Conservation (phyloP, 2,888 invertebrate genomes). For the Ernsta delagoae region DNA sequence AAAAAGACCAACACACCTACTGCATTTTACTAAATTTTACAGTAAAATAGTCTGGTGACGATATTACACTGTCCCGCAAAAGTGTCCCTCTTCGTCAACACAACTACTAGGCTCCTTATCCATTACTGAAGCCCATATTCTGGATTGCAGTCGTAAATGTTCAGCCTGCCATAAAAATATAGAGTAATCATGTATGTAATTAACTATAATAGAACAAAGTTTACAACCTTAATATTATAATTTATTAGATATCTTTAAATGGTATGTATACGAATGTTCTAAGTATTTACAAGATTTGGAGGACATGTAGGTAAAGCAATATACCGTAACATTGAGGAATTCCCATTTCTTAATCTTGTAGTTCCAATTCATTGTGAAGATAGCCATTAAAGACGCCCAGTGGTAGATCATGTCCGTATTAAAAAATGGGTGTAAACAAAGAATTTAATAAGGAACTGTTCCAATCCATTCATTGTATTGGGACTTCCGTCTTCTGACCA, state of each 20-base stretch:
- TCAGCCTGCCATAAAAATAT: constrained; percentile 50
- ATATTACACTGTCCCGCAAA: constrained; percentile 57
- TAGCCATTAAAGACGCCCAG: constrained; percentile 58
- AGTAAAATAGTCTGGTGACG: constrained; percentile 43
- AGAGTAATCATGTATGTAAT: neutral
- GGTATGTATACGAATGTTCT: neutral
- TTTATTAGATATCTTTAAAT: neutral
- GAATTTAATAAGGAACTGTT: constrained; percentile 54
- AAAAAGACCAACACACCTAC: too few relatives aligned
- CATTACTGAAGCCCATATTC: constrained; percentile 48
- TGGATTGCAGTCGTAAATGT: constrained; percentile 50
- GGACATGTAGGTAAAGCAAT: neutral
- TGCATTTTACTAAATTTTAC: too few relatives aligned
- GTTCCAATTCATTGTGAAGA: constrained; percentile 53
- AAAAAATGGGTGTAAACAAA: constrained; percentile 52
- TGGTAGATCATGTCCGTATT: constrained; percentile 54
- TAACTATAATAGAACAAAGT: neutral
- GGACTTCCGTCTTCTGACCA: constrained; percentile 15
- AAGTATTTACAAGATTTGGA: too few relatives aligned
- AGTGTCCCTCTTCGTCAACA: constrained; percentile 47
- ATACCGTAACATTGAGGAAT: constrained; percentile 60
- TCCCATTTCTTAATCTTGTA: constrained; percentile 48
- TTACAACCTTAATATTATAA: neutral
- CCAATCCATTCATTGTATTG: constrained; percentile 50
- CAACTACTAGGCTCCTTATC: constrained; percentile 43